phyloP scores from a whole-genome alignment of 1,140 invertebrate species.

The Probaryconus sp. region DNA sequence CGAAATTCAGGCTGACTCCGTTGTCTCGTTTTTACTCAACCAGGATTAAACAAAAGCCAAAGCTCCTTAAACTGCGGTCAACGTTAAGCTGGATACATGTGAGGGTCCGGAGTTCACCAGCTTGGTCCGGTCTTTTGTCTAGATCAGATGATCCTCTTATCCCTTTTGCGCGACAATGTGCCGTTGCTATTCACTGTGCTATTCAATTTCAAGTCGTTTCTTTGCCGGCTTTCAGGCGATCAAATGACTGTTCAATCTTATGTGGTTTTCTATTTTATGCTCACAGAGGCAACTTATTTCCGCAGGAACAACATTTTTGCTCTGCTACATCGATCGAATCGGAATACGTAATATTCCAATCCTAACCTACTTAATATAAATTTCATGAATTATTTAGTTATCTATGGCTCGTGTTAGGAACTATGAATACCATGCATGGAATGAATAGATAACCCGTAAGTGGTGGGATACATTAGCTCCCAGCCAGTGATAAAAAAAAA shows the following conservation, averaged over 20 bases:
- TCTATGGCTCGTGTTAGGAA: constrained; percentile 58
- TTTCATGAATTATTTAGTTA: constrained; percentile 64
- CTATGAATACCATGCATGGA: constrained; percentile 71
- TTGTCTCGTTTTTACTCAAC: constrained; percentile 76
- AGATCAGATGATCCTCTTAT: constrained; percentile 68
- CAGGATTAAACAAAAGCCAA: constrained; percentile 77
- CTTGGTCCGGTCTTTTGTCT: constrained; percentile 65
- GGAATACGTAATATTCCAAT: constrained; percentile 62
- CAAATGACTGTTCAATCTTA: constrained; percentile 27
- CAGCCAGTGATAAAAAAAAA: constrained; percentile 69
- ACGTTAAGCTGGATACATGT: constrained; percentile 77
- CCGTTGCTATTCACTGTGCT: constrained; percentile 46
- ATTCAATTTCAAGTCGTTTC: constrained; percentile 55
- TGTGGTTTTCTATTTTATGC: constrained; percentile 26
- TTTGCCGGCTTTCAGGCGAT: constrained; percentile 40
- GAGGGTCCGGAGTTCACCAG: constrained; percentile 66
- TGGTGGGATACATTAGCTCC: constrained; percentile 42
- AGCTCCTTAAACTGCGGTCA: constrained; percentile 78
- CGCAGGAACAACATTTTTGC: no score
- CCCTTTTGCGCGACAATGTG: constrained; percentile 59
- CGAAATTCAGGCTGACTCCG: constrained; percentile 65
- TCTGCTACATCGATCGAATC: no score
- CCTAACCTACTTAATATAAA: constrained; percentile 26
- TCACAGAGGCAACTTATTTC: neutral
- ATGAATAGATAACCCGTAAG: constrained; percentile 44